Conservation (phyloP, 2,888 invertebrate genomes). For the Dorcus hopei region DNA sequence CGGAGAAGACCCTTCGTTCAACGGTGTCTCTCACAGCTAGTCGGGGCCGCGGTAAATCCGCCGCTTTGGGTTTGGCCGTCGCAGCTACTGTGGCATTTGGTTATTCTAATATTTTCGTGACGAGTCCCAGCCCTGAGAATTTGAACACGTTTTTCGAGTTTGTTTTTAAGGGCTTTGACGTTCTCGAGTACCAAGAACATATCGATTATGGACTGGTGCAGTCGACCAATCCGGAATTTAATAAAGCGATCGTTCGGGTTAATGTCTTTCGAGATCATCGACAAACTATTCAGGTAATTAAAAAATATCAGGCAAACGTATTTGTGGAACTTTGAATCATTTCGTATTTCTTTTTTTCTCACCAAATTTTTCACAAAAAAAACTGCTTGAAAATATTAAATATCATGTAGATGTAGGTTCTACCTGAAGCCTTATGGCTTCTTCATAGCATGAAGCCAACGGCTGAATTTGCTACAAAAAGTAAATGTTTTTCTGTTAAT, state of each 20-base stretch:
- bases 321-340: no score
- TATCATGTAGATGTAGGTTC: no score
- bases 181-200: slow-evolving; percentile 91
- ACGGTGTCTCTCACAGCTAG: slow-evolving; percentile 95
- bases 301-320: no score
- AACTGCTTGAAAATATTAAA: no score
- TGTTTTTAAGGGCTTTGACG: slow-evolving; percentile 91
- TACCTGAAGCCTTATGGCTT: no score
- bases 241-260: slow-evolving; percentile 91
- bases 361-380: no score
- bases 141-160: slow-evolving; percentile 97
- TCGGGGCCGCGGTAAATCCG: slow-evolving; percentile 97
- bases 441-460: no score
- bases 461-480: no score
- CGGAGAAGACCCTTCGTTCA: slow-evolving; percentile 83
- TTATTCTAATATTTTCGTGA: slow-evolving; percentile 90
- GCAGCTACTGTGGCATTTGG: slow-evolving; percentile 80
- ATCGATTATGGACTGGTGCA: slow-evolving; percentile 92
- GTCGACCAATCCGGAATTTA: slow-evolving; percentile 93
- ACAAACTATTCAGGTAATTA: slow-evolving; percentile 82
- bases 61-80: slow-evolving; percentile 90
- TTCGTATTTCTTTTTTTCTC: no score
- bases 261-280: slow-evolving; percentile 87
- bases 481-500: no score
- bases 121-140: slow-evolving; percentile 97